Evolutionary conservation across 2,113 vertebrate species (phyloP).

Genomic region (Poeciliopsis turrubarensis): DNA sequence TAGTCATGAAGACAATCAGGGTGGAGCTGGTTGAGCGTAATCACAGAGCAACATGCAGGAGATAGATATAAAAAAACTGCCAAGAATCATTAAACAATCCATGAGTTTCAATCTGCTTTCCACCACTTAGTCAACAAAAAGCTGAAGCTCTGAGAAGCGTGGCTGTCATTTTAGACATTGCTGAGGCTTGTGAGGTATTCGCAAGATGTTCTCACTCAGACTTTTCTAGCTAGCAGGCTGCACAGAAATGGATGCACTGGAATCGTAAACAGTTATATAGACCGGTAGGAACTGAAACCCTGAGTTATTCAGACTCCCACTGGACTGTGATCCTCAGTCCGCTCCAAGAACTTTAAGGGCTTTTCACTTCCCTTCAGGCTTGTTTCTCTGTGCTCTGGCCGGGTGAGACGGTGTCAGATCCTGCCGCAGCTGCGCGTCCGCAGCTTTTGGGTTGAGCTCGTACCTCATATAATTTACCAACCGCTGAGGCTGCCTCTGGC

Average conservation of each 20-base stretch:
- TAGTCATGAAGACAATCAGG: constrained; percentile 20
- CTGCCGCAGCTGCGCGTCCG: constrained; percentile 34
- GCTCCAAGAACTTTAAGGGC: constrained; percentile 41
- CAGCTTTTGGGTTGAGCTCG: constrained; percentile 53
- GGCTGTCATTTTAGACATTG: constrained; percentile 18
- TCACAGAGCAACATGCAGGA: constrained; percentile 11
- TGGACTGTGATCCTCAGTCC: constrained; percentile 34
- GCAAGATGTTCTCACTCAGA: constrained; percentile 20
- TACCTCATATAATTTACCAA: constrained; percentile 56
- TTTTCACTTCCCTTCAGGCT: constrained; percentile 41
- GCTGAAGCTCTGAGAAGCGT: neutral
- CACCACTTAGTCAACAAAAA: constrained; percentile 41
- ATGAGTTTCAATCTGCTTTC: constrained; percentile 51
- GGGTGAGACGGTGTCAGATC: neutral
- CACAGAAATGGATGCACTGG: constrained; percentile 30
- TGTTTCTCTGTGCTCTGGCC: constrained; percentile 1
- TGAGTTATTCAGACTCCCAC: constrained; percentile 51
- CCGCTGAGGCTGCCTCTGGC: constrained; percentile 34
- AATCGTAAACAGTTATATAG: constrained; percentile 60
- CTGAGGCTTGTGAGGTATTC: constrained; percentile 11
- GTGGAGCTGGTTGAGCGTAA: constrained; percentile 1
- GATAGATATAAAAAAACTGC: constrained; percentile 24
- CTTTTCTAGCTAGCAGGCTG: constrained; percentile 27
- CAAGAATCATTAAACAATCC: constrained; percentile 21
- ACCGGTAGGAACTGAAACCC: constrained; percentile 47